These are phyloP conservation scores for Sinhomidia bicolor DNA, from an alignment of 2,888 invertebrate species.

Conservation along the genomic window DNA sequence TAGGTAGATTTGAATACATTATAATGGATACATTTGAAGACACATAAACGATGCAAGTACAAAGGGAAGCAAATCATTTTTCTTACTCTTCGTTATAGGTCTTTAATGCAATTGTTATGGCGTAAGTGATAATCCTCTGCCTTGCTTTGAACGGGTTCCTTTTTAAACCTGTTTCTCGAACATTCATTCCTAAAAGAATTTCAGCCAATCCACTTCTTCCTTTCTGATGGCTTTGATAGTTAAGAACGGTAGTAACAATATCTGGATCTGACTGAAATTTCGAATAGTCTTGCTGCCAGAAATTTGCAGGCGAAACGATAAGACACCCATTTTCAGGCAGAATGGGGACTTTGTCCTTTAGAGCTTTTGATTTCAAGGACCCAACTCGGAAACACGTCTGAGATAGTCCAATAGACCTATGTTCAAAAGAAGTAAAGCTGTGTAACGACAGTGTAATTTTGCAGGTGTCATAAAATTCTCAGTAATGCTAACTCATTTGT, in stretches of 20 bases:
- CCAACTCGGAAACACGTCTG: conserved; percentile 88
- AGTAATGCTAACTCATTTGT: background rate
- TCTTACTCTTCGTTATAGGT: conserved; percentile 76
- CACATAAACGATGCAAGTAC: background rate
- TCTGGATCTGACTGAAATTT: conserved; percentile 90
- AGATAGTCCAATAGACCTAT: conserved; percentile 82
- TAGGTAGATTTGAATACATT: no score
- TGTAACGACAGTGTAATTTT: conserved; percentile 19
- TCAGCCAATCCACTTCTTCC: conserved; percentile 92
- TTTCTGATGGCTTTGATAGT: conserved; percentile 91
- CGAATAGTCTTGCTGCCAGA: conserved; percentile 94
- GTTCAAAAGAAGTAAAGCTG: no score
- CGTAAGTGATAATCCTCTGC: conserved; percentile 93
- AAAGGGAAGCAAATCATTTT: background rate
- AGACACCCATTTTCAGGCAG: conserved; percentile 96
- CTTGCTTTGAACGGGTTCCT: conserved; percentile 92
- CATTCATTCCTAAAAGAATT: conserved; percentile 95
- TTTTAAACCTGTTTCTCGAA: conserved; percentile 95
- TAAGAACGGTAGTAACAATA: conserved; percentile 91
- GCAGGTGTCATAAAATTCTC: no score
- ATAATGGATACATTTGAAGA: no score
- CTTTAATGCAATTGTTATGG: conserved; percentile 92
- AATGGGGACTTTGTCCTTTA: conserved; percentile 84
- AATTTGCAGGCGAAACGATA: conserved; percentile 94
- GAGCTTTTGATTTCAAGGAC: conserved; percentile 86